Base-by-base conservation (phyloP, 2,113 vertebrate genomes). In the Danio rerio region DNA sequence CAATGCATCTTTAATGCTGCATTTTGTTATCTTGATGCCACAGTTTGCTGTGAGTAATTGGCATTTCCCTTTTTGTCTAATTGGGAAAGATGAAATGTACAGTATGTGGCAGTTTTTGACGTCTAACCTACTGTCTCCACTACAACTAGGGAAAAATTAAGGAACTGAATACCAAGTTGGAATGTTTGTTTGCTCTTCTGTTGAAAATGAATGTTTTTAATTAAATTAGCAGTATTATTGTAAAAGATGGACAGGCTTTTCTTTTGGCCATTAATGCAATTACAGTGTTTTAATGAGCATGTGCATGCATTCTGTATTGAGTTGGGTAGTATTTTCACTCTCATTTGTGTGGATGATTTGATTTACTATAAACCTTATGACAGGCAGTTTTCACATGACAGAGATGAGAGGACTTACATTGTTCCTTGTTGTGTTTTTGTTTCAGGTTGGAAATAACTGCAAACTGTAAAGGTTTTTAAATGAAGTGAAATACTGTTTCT, bases 161-260 rank as follows among this genome's bases (percentile, higher is more conserved):
- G 70, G 78, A 43, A 62, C 78, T 45, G 87, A 84, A 11, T 83
- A 84, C 7, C 83, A 88, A 43, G 65, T 77, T 82, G 80, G 80
- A 65, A 81, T 83, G 72, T 85, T 56, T 65, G 21, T 82, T 55
- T 81, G 61, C 16, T 9, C 50, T 45, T n/a, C 71, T 78, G 42
- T 45, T 63, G 56, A 84, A 81, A 86, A 85, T 86, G 59, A 85
- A 50, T 78, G 40, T 84, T 56, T 85, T 86, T 52, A 78, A 82
- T 2, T 71, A 72, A 68, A 87, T 87, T 42, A 16, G 59, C 31
- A 84, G 47, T 80, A 71, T 86, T 7, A 80, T 87, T 73, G n/a
- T 88, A 3, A 82, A 52, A 7, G 50, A 86, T 81, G 63, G 80
- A 5, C 18, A 83, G 7, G 61, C 65, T 4, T 82, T 82, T 40